A percentile compares a stretch with the other conserved stretches of the same genome.
Conservation (phyloP, 2,113 vertebrate species). For the Eurystomus gularis region DNA sequence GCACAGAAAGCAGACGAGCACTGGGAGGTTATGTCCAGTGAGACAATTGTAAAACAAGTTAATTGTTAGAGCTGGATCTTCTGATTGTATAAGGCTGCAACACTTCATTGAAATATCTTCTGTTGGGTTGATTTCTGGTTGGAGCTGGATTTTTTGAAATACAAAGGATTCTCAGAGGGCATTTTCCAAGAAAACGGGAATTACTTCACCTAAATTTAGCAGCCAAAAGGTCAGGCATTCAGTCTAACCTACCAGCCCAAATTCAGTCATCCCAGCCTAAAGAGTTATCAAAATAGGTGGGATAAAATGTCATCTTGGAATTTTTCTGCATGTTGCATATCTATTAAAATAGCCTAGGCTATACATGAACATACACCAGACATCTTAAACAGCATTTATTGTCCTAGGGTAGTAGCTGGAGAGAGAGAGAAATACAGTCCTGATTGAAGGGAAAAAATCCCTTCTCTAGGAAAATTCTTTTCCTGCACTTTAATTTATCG, state of each 20-base stretch:
- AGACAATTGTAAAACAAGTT: neutral
- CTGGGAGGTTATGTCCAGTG: neutral
- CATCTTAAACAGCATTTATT: neutral
- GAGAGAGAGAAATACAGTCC: neutral
- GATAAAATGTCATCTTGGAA: neutral
- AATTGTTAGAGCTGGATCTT: neutral
- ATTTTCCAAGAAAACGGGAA: neutral
- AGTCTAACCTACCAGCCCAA: neutral
- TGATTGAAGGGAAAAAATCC: neutral
- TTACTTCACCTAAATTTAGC: neutral
- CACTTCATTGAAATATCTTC: neutral
- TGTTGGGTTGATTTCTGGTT: neutral
- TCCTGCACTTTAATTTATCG: neutral
- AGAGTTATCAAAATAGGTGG: neutral
- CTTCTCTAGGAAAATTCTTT: neutral
- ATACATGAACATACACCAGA: neutral
- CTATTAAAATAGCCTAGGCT: neutral
- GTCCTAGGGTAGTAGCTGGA: neutral
- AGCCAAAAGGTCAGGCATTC: neutral
- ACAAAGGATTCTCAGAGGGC: neutral
- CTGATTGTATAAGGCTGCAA: neutral
- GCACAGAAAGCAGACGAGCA: neutral
- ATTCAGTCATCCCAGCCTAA: neutral
- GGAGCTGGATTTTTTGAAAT: neutral
- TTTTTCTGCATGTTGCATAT: neutral